Evolutionary conservation across 2,113 vertebrate species (phyloP), one percentile per base, ranked within the genome.

Genomic region (Onychorhynchus coronatus): DNA sequence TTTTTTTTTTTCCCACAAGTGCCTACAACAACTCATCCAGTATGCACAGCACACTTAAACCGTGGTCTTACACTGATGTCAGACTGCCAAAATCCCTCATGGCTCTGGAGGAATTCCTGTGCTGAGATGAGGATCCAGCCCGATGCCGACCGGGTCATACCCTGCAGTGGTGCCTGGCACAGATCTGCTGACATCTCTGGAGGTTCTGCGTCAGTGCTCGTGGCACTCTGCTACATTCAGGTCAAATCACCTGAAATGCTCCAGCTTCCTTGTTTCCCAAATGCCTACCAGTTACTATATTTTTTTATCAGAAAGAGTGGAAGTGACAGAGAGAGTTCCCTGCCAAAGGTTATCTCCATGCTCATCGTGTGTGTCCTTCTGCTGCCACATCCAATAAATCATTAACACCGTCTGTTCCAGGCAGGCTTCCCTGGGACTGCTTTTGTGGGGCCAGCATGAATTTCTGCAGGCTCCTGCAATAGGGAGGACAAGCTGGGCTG

Each of bases 281-380:
- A 95, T 88, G 84, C 95, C 95, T 94, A 92, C 96, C 85, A 85
- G 84, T 91, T 91, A 67, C 91, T 95, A 9, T 73, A 89, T 91
- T 97, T 97, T 96, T 92, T 96, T 90, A 91, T 95, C 96, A 89
- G 91, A 94, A 78, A 88, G 75, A 91, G 55, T 20, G n/a, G 74
- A 82, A 95, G 52, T 77, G 96, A 41, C n/a, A 96, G 73, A 90
- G 50, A 97, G 74, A 94, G 55, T 77, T 96, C 88, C 65, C 63
- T 91, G 88, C 88, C 95, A 95, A 95, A 95, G 93, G 96, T 97
- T 97, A 95, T 97, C 95, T 95, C 92, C 18, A 94, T 90, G 94
- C 91, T 97, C 91, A 96, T 59, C 85, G 91, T 81, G 93, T 55
- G 75, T 86, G 76, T 90, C 94, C 88, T 92, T 74, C 77, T 6